A percentile compares a stretch with the other conserved stretches of the same genome.
phyloP scores from a whole-genome alignment of 1,140 invertebrate genomes.

The Tetranychus urticae region DNA sequence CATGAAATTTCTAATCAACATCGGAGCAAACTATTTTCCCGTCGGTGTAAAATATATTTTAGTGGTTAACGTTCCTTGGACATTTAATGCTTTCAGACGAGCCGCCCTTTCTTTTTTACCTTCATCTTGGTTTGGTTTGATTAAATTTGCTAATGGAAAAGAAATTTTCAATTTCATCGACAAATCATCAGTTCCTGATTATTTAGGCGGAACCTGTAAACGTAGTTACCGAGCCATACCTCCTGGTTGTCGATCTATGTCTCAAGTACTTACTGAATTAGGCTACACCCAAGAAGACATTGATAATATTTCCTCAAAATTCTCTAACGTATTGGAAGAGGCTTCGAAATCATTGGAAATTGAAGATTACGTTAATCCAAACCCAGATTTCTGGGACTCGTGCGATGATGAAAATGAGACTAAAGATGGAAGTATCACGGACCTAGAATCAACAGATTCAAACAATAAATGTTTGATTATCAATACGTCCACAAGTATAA shows the following conservation, averaged over 20 bases:
- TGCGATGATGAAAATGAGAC: neutral
- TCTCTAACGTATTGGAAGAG: neutral
- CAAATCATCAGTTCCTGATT: constrained; percentile 8
- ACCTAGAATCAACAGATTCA: neutral
- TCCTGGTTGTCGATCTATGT: neutral
- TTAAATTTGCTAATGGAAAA: constrained; percentile 9
- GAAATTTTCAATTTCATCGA: constrained; percentile 9
- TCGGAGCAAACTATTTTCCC: constrained; percentile 3
- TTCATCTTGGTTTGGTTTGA: neutral
- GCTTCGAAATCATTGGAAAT: neutral
- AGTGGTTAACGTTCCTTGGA: constrained; percentile 7
- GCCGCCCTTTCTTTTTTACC: constrained; percentile 5
- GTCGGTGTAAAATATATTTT: constrained; percentile 8
- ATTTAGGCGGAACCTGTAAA: constrained; percentile 7
- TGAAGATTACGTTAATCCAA: neutral
- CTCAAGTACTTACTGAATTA: neutral
- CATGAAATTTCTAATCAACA: constrained; percentile 3
- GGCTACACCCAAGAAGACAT: neutral
- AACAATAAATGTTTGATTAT: no score
- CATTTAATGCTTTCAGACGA: constrained; percentile 4
- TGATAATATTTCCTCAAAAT: neutral
- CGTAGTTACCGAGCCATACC: constrained; percentile 5
- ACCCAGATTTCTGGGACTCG: neutral
- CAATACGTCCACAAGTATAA: neutral
- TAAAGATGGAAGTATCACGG: neutral